A percentile compares a stretch with the other conserved stretches of the same genome.
Conservation (phyloP, 2,888 invertebrate species). For the Caradrina clavipalpis region DNA sequence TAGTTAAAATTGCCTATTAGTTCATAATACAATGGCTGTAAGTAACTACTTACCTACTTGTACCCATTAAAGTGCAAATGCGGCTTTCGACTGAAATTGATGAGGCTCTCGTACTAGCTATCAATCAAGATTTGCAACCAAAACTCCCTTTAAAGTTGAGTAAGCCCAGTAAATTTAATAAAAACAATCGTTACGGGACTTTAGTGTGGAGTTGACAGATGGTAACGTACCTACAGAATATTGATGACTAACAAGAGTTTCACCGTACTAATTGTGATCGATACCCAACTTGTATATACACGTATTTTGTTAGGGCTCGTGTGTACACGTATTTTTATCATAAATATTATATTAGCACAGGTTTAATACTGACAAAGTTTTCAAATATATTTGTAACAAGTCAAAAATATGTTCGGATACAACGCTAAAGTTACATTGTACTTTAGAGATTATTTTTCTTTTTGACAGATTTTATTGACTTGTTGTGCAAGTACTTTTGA, state of each 20-base stretch:
- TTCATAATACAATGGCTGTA: conserved; percentile 62
- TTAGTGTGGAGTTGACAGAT: conserved; percentile 53
- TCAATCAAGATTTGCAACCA: conserved; percentile 87
- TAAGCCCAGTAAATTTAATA: conserved; percentile 83
- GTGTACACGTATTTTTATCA: conserved; percentile 18
- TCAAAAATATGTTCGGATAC: conserved; percentile 50
- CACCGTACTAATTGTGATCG: conserved; percentile 35
- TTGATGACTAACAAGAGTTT: conserved; percentile 39
- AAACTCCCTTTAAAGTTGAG: conserved; percentile 77
- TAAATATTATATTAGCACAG: conserved; percentile 35
- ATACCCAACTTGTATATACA: conserved; percentile 6
- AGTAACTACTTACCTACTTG: conserved; percentile 60
- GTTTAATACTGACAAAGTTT: conserved; percentile 43
- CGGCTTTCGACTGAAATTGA: conserved; percentile 81
- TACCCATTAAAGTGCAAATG: conserved; percentile 81
- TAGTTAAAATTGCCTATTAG: conserved; percentile 42
- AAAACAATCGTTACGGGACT: conserved; percentile 73
- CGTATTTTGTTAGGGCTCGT: not conserved
- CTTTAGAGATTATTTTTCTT: conserved; percentile 59
- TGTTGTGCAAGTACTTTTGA: conserved; percentile 56
- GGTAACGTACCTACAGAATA: conserved; percentile 32
- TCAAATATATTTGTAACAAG: conserved; percentile 41
- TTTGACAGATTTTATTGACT: conserved; percentile 61
- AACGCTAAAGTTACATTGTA: conserved; percentile 56
- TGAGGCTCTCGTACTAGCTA: conserved; percentile 80